phyloP scores from a whole-genome alignment of 2,797 vertebrate species.

The Agapornis canus region DNA sequence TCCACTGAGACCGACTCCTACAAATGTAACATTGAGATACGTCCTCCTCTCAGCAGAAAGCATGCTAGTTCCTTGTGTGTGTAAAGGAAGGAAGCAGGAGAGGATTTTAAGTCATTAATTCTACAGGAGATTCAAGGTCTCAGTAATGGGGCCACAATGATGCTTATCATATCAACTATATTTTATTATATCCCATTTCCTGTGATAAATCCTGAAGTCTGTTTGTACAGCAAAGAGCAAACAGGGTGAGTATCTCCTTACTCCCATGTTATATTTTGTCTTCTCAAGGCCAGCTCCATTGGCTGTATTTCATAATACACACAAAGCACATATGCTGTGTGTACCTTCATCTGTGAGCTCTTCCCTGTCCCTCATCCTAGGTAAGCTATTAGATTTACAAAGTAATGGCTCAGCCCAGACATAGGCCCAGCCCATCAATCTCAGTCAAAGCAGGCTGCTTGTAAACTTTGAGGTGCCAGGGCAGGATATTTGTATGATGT shows the following conservation, averaged over 20 bases:
- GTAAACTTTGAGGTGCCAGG: background rate
- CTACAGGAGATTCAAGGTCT: background rate
- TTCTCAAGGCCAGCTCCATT: background rate
- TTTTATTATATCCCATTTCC: background rate
- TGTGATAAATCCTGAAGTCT: background rate
- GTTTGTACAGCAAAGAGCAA: background rate
- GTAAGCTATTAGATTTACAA: background rate
- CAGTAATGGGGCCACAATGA: background rate
- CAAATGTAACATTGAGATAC: conserved; percentile 35
- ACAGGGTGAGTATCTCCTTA: background rate
- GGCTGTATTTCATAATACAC: background rate
- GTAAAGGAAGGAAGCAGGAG: background rate
- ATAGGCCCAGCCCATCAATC: background rate
- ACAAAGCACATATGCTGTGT: background rate
- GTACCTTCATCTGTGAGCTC: background rate
- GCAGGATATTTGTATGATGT: background rate
- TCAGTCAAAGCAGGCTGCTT: background rate
- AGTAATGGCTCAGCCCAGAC: background rate
- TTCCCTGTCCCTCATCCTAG: background rate
- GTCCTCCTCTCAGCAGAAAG: background rate
- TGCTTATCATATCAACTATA: background rate
- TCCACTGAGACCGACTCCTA: background rate
- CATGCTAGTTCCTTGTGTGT: fast-evolving
- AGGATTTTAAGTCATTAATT: background rate
- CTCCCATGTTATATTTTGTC: background rate